Percentiles rank a stretch among this genome's conserved stretches.
phyloP scores from a whole-genome alignment of 2,888 invertebrate genomes.

The Mechanitis messenoides region DNA sequence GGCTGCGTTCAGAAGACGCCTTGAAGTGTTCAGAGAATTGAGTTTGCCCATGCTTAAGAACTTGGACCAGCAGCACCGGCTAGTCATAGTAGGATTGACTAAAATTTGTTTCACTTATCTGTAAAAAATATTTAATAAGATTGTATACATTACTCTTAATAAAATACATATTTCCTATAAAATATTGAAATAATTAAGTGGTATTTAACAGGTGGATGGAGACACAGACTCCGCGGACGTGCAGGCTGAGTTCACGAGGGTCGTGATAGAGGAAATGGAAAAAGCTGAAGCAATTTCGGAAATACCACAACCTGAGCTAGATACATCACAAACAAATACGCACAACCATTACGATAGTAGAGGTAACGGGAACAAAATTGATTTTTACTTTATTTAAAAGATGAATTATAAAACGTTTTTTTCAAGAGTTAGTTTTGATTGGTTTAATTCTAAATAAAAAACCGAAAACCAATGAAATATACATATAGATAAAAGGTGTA shows the following conservation, averaged over 20 bases:
- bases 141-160: neutral
- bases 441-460: neutral
- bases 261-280: constrained; percentile 82
- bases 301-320: constrained; percentile 44
- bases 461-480: neutral
- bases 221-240: constrained; percentile 88
- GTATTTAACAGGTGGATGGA: constrained; percentile 83
- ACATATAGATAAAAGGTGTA: no score
- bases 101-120: neutral
- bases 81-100: constrained; percentile 84
- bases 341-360: constrained; percentile 5
- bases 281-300: constrained; percentile 67
- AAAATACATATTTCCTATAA: no score
- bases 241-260: constrained; percentile 84
- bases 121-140: neutral
- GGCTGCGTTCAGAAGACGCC: constrained; percentile 87
- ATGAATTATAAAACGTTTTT: constrained; percentile 31
- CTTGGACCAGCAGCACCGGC: constrained; percentile 86
- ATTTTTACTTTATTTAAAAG: neutral
- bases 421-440: neutral
- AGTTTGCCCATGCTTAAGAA: constrained; percentile 92
- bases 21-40: constrained; percentile 91
- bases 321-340: constrained; percentile 23
- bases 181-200: neutral
- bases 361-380: constrained; percentile 4